A percentile compares a stretch with the other conserved stretches of the same genome.
phyloP scores from a whole-genome alignment of 2,888 invertebrate species.

The Drosophila gaucha region DNA sequence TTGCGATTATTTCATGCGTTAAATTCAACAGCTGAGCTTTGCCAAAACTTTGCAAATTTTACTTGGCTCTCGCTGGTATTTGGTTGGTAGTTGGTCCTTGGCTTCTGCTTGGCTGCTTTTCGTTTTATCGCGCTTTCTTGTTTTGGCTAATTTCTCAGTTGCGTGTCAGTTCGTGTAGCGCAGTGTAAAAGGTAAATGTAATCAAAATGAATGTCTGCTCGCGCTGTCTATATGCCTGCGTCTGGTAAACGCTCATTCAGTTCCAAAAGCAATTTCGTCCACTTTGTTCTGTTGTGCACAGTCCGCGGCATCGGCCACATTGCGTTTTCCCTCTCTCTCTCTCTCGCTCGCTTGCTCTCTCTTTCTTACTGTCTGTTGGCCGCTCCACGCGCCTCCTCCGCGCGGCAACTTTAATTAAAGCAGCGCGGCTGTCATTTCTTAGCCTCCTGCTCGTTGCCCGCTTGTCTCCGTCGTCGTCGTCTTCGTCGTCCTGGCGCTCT shows the following conservation, averaged over 20 bases:
- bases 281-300: conserved; percentile 77
- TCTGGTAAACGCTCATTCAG: conserved; percentile 52
- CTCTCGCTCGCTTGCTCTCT: neutral
- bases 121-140: neutral
- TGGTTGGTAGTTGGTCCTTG: conserved; percentile 26
- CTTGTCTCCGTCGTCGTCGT: neutral
- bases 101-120: conserved; percentile 5
- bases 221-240: conserved; percentile 21
- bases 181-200: conserved; percentile 62
- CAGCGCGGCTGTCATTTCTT: conserved; percentile 76
- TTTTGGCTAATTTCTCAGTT: conserved; percentile 40
- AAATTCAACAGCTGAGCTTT: conserved; percentile 49
- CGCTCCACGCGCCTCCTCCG: conserved; percentile 58
- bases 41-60: conserved; percentile 11
- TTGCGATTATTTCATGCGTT: conserved; percentile 52
- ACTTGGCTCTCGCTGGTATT: too few species aligned
- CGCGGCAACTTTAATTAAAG: conserved; percentile 73
- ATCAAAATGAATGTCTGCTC: conserved; percentile 63
- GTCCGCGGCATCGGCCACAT: conserved; percentile 78
- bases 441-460: conserved; percentile 37
- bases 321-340: conserved; percentile 63
- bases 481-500: conserved; percentile 25
- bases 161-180: conserved; percentile 32
- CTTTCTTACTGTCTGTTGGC: conserved; percentile 5
- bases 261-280: conserved; percentile 79